A percentile compares a stretch with the other conserved stretches of the same genome.
Evolutionary conservation across 53 echinoderm and acorn worm genomes (phyloP).

Genomic region (Patiria pectinifera): DNA sequence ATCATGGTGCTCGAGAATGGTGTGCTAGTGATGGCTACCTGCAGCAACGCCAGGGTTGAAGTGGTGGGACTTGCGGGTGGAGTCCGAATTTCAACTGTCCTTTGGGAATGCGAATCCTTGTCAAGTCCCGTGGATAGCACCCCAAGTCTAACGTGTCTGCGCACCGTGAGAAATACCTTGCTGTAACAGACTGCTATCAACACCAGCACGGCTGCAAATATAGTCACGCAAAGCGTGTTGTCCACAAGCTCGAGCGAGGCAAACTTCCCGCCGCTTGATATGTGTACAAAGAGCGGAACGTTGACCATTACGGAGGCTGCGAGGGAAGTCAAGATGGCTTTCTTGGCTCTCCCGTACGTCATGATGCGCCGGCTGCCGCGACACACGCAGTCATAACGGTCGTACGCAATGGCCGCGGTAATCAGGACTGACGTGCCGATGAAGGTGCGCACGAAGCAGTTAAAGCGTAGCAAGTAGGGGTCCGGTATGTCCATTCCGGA

Average conservation of each 20-base stretch:
- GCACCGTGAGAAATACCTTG: neutral
- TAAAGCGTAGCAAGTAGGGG: neutral
- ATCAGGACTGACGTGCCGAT: slow-evolving; percentile 18
- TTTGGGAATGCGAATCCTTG: too few species aligned
- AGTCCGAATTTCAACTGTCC: too few species aligned
- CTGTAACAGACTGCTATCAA: slow-evolving; percentile 12
- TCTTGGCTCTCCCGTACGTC: neutral
- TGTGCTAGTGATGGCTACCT: too few species aligned
- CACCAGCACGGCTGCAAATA: neutral
- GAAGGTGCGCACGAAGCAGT: neutral
- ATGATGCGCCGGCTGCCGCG: neutral
- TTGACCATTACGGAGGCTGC: neutral
- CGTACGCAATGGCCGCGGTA: slow-evolving; percentile 10
- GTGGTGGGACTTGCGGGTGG: too few species aligned
- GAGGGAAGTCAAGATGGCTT: neutral
- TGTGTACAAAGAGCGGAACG: neutral
- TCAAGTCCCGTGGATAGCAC: too few species aligned
- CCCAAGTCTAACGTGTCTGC: too few species aligned
- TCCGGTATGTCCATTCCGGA: neutral
- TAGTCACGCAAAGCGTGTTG: neutral
- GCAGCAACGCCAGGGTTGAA: too few species aligned
- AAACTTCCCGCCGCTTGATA: neutral
- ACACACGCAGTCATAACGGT: slow-evolving; percentile 38
- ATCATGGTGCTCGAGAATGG: too few species aligned
- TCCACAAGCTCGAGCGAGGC: neutral